phyloP scores from a whole-genome alignment of 2,113 vertebrate species.

The Symphodus melops region DNA sequence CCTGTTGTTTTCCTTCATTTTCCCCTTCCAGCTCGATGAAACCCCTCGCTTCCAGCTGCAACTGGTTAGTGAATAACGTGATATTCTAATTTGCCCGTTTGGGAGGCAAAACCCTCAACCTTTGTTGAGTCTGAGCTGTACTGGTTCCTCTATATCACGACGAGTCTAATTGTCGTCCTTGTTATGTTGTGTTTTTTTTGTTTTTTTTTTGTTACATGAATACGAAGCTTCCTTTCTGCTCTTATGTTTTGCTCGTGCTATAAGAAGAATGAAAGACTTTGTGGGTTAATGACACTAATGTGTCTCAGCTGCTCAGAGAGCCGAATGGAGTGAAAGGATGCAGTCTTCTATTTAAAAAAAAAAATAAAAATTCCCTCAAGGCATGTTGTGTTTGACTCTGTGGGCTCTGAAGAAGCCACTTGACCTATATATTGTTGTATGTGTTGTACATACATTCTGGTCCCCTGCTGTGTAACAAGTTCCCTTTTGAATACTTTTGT shows the following conservation, averaged over 20 bases:
- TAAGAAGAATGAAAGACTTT: background rate
- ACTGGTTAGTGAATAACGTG: conserved; percentile 1
- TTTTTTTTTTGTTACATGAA: background rate
- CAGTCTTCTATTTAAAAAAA: background rate
- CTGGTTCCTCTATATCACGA: background rate
- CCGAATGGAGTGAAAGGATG: background rate
- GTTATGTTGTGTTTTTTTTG: background rate
- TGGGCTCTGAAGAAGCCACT: conserved; percentile 1
- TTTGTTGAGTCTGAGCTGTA: conserved; percentile 2
- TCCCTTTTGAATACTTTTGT: background rate
- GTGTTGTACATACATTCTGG: conserved; percentile 7
- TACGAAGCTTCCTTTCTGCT: background rate
- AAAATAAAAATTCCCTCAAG: conserved; percentile 6
- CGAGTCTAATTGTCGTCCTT: background rate
- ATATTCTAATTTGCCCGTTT: conserved; percentile 12
- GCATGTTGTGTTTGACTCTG: background rate
- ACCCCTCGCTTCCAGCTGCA: conserved; percentile 11
- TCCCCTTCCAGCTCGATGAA: background rate
- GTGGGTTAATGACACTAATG: background rate
- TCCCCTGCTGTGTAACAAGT: conserved; percentile 5
- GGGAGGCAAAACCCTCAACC: background rate
- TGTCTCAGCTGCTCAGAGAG: background rate
- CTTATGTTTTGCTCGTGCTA: background rate
- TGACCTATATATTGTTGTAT: conserved; percentile 17
- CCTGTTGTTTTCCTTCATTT: conserved; percentile 16